Evolutionary conservation across 2,797 vertebrate species (phyloP).

Genomic region (Oryzias sinensis): DNA sequence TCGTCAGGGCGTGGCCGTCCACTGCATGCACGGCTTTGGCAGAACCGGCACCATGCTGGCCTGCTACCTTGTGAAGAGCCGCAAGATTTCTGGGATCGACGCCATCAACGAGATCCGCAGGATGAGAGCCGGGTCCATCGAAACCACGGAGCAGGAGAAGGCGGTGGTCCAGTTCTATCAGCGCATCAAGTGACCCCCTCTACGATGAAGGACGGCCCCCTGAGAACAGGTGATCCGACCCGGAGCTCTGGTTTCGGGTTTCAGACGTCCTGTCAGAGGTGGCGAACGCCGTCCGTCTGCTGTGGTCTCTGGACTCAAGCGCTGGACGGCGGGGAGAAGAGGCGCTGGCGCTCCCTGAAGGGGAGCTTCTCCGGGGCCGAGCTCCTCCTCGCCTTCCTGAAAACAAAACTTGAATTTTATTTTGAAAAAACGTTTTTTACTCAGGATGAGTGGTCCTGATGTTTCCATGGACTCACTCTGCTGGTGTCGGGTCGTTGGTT

Average conservation of each 20-base stretch:
- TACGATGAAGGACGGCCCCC: too few species aligned
- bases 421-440: too few species aligned
- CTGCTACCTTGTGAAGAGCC: slow-evolving; percentile 87
- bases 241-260: too few species aligned
- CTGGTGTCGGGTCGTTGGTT: slow-evolving; percentile 4
- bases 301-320: slow-evolving; percentile 17
- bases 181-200: slow-evolving; percentile 65
- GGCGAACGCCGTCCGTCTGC: too few species aligned
- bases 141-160: slow-evolving; percentile 89
- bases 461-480: slow-evolving; percentile 48
- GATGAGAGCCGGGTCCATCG: slow-evolving; percentile 87
- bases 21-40: slow-evolving; percentile 89
- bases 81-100: slow-evolving; percentile 73
- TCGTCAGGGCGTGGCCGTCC: slow-evolving; percentile 86
- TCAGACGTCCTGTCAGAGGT: too few species aligned
- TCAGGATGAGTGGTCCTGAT: too few species aligned
- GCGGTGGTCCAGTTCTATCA: slow-evolving; percentile 89
- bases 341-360: slow-evolving; percentile 71
- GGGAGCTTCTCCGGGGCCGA: slow-evolving; percentile 68
- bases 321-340: slow-evolving; percentile 61
- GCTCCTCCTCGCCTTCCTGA: slow-evolving; percentile 42
- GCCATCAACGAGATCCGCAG: slow-evolving; percentile 87
- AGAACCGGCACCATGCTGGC: slow-evolving; percentile 94
- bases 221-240: too few species aligned
- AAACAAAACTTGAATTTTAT: slow-evolving; percentile 19